Percentiles rank a stretch among this genome's conserved stretches.
These are phyloP conservation scores for Leucoma salicis DNA, from an alignment of 2,888 invertebrate species.

Conservation along the genomic window DNA sequence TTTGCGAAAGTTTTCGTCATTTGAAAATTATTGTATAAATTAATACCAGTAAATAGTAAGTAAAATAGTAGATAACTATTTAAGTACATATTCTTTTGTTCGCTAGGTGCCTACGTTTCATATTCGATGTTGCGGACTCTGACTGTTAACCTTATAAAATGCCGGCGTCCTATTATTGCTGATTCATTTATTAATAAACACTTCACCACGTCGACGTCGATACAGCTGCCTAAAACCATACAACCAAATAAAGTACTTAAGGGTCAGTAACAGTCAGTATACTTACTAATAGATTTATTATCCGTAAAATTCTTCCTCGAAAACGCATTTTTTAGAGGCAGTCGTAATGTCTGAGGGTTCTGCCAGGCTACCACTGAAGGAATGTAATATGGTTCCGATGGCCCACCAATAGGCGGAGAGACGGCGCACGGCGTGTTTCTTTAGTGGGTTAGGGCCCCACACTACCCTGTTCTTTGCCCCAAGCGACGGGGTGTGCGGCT, in stretches of 20 bases:
- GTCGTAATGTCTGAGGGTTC: too few species aligned
- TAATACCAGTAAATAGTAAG: conserved; percentile 23
- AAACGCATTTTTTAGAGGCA: too few species aligned
- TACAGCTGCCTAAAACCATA: conserved; percentile 38
- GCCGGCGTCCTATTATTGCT: conserved; percentile 67
- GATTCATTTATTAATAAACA: conserved; percentile 69
- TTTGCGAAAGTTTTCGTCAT: too few species aligned
- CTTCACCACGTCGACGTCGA: conserved; percentile 45
- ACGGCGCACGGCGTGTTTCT: too few species aligned
- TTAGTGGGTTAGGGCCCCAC: too few species aligned
- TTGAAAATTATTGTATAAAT: conserved; percentile 4
- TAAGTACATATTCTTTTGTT: conserved; percentile 15
- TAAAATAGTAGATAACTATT: conserved; percentile 11
- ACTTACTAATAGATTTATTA: too few species aligned
- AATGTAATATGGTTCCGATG: too few species aligned
- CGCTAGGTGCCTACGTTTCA: conserved; percentile 19
- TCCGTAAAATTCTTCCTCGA: too few species aligned
- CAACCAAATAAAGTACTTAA: conserved; percentile 51
- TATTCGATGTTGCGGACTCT: conserved; percentile 68
- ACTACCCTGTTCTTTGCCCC: too few species aligned
- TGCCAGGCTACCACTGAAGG: too few species aligned
- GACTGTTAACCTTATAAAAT: conserved; percentile 68
- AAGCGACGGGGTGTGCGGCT: too few species aligned
- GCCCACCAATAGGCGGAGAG: too few species aligned
- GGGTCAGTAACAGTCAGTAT: conserved; percentile 58